Evolutionary conservation across 2,888 invertebrate genomes (phyloP).

Genomic region (Netelia fuscicornis): DNA sequence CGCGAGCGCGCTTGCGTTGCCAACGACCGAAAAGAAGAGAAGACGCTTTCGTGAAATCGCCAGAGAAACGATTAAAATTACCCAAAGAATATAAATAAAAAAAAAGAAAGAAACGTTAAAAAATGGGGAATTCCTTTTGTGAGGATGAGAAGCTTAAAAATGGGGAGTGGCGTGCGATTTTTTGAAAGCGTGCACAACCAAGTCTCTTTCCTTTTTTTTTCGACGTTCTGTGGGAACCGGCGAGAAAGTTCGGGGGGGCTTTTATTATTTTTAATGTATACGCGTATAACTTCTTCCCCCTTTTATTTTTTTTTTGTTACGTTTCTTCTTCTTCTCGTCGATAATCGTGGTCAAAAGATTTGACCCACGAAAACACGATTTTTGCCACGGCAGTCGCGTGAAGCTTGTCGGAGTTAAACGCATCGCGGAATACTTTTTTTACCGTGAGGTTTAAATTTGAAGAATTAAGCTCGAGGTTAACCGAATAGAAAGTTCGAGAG

Average conservation of each 20-base stretch:
- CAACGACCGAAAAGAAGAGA: not conserved
- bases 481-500: too few species aligned
- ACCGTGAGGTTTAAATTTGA: too few species aligned
- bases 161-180: slow-evolving; percentile 43
- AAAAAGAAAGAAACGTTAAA: slow-evolving; percentile 5
- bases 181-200: slow-evolving; percentile 47
- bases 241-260: not conserved
- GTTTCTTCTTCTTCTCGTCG: not conserved
- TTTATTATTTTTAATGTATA: slow-evolving; percentile 9
- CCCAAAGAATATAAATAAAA: slow-evolving; percentile 15
- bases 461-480: too few species aligned
- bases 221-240: slow-evolving; percentile 49
- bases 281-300: not conserved
- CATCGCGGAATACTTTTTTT: too few species aligned
- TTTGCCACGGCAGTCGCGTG: not conserved
- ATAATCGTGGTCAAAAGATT: slow-evolving; percentile 53
- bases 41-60: slow-evolving; percentile 40
- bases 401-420: not conserved
- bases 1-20: slow-evolving; percentile 49
- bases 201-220: slow-evolving; percentile 10
- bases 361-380: slow-evolving; percentile 21
- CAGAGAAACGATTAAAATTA: slow-evolving; percentile 48
- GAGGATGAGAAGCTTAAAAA: slow-evolving; percentile 6
- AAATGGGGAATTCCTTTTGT: slow-evolving; percentile 30
- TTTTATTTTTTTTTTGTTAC: not conserved